These are phyloP conservation scores for Carlito syrichta DNA, from an alignment of 2,113 vertebrate species.

Conservation along the genomic window DNA sequence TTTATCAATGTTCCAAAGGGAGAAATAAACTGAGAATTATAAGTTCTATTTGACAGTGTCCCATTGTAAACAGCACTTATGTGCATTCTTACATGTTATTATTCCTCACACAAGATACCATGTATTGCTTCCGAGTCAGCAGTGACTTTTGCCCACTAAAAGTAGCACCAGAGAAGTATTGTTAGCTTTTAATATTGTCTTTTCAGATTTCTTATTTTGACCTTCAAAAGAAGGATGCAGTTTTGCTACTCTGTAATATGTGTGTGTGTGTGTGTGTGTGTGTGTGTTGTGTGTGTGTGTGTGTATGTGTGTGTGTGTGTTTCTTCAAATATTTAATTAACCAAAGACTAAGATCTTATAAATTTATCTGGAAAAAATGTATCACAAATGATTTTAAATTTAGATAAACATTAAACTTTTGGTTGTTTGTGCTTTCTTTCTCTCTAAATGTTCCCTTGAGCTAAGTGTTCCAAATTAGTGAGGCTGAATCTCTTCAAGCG, in stretches of 20 bases:
- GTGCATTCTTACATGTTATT: background rate
- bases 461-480: background rate
- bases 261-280: background rate
- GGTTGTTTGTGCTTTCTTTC: background rate
- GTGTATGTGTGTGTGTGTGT: background rate
- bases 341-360: background rate
- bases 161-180: background rate
- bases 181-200: background rate
- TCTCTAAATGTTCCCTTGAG: background rate
- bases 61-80: slow-evolving; percentile 42
- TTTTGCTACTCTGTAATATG: background rate
- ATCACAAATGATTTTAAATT: background rate
- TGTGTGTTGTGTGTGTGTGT: background rate
- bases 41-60: slow-evolving; percentile 71
- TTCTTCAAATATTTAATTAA: background rate
- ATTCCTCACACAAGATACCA: slow-evolving; percentile 45
- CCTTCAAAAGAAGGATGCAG: background rate
- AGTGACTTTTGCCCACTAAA: slow-evolving; percentile 53
- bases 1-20: slow-evolving; percentile 71
- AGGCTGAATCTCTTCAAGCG: background rate
- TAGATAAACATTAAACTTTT: background rate
- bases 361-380: background rate
- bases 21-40: slow-evolving; percentile 70
- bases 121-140: background rate
- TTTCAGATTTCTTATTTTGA: background rate